Evolutionary conservation across 2,888 invertebrate species (phyloP).

Genomic region (Ectropis crepuscularia): DNA sequence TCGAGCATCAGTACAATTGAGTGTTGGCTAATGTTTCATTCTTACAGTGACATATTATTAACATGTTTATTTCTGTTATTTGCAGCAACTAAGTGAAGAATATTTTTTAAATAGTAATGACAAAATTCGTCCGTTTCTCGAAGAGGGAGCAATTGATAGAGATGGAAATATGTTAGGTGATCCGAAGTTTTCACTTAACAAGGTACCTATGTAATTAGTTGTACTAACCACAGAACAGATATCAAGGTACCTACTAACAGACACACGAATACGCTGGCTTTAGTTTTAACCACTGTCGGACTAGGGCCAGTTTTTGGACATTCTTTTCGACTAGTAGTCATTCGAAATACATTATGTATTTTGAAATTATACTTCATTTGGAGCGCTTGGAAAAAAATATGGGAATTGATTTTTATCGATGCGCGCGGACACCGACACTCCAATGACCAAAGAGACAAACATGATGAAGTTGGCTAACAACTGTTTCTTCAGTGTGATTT

Average conservation of each 20-base stretch:
- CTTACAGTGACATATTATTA: neutral
- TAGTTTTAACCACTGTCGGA: neutral
- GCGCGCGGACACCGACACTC: too few relatives aligned
- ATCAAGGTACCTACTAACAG: conserved; percentile 77
- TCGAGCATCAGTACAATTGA: neutral
- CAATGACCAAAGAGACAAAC: too few relatives aligned
- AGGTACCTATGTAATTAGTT: conserved; percentile 60
- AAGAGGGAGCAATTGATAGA: conserved; percentile 90
- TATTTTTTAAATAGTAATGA: conserved; percentile 97
- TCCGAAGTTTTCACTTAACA: conserved; percentile 88
- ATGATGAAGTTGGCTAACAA: too few relatives aligned
- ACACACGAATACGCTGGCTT: neutral
- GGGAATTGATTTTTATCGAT: too few relatives aligned
- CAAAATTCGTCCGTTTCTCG: conserved; percentile 96
- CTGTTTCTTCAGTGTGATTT: too few relatives aligned
- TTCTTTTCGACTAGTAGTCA: too few relatives aligned
- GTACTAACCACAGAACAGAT: too few relatives aligned
- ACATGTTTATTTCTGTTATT: conserved; percentile 49
- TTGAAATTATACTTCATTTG: too few relatives aligned
- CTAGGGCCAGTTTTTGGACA: too few relatives aligned
- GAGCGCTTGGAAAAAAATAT: too few relatives aligned
- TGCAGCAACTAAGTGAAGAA: conserved; percentile 83
- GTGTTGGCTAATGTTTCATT: neutral
- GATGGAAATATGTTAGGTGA: conserved; percentile 90
- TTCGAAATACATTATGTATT: too few relatives aligned